Conservation (phyloP, 2,113 vertebrate species). For the Dendropsophus ebraccatus region DNA sequence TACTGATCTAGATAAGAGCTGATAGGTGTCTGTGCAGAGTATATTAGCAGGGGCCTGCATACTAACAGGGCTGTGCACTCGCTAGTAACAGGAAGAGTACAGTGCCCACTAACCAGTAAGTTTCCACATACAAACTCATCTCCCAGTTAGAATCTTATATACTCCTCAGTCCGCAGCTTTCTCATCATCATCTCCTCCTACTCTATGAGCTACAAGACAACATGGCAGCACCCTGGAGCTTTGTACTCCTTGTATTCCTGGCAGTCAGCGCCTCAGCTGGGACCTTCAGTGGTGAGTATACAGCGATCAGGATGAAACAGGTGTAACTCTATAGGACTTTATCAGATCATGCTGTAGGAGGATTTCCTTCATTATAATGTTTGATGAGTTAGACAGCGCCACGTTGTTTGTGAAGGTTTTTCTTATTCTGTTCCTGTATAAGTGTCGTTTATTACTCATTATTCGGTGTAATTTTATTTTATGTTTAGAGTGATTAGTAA, state of each 20-base stretch:
- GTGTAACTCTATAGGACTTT: no score
- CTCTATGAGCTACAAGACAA: conserved; percentile 14
- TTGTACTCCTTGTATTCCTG: conserved; percentile 35
- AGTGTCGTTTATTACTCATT: no score
- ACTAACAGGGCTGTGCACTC: not conserved
- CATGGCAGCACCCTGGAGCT: not conserved
- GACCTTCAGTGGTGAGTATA: conserved; percentile 61
- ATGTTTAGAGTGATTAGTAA: no score
- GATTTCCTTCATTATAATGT: no score
- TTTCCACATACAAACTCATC: conserved; percentile 30
- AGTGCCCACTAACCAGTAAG: conserved; percentile 26
- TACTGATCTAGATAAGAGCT: not conserved
- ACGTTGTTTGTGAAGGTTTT: no score
- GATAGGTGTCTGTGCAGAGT: not conserved
- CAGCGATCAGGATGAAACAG: no score
- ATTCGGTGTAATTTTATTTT: no score
- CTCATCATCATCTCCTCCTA: not conserved
- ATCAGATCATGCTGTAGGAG: no score
- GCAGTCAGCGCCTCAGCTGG: conserved; percentile 23
- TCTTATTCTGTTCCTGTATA: no score
- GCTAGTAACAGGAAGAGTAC: conserved; percentile 42
- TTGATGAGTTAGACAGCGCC: no score
- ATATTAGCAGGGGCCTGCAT: not conserved
- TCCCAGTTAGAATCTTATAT: conserved; percentile 26
- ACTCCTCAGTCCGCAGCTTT: not conserved